These are phyloP conservation scores for Cossypha dichroa DNA, from an alignment of 2,797 vertebrate genomes.

Conservation along the genomic window DNA sequence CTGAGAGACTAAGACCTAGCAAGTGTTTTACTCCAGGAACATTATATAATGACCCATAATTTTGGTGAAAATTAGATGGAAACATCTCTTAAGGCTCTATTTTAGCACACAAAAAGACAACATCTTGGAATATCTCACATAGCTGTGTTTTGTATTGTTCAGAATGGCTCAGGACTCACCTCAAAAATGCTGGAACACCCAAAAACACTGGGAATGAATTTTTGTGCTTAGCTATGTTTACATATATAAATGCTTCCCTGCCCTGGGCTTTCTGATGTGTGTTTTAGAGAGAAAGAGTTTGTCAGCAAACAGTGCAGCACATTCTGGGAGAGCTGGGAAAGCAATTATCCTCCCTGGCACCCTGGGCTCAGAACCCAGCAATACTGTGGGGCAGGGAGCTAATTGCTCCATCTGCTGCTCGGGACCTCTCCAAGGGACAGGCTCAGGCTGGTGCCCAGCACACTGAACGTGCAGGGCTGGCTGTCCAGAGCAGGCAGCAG, in stretches of 20 bases:
- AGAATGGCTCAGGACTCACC: neutral
- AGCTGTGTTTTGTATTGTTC: neutral
- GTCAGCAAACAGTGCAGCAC: constrained; percentile 20
- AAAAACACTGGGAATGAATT: neutral
- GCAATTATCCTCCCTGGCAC: constrained; percentile 30
- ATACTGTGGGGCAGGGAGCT: constrained; percentile 7
- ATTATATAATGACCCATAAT: neutral
- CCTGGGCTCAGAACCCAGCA: neutral
- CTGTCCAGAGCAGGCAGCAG: neutral
- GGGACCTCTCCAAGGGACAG: neutral
- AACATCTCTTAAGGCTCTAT: neutral
- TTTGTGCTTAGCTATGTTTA: neutral
- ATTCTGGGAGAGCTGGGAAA: neutral
- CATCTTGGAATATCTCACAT: neutral
- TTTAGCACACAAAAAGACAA: neutral
- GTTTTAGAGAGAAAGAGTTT: neutral
- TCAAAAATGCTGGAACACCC: neutral
- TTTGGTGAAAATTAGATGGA: neutral
- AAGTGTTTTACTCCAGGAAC: neutral
- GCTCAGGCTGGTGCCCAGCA: neutral
- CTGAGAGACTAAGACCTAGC: neutral
- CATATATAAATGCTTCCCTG: neutral
- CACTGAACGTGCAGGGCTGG: fast-evolving
- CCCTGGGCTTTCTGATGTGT: constrained; percentile 9
- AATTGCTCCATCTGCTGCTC: constrained; percentile 47